Base-by-base conservation (phyloP, 2,888 invertebrate genomes). In the Trissonchulus latispiculum region DNA sequence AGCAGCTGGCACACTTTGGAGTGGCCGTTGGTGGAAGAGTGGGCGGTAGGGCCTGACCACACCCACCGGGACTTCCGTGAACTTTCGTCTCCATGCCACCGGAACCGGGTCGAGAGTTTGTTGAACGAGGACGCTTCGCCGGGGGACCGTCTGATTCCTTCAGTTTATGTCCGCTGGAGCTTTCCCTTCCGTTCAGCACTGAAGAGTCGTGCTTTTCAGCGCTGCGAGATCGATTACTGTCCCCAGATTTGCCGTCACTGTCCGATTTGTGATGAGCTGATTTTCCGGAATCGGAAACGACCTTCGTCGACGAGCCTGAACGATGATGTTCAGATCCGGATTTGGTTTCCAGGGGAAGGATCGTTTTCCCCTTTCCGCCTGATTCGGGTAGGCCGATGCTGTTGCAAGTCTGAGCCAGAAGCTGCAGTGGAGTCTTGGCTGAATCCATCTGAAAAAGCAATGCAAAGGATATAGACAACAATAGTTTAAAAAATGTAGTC, bases 341-440 rank as follows among this genome's bases (percentile, higher is more conserved):
- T n/a, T n/a, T n/a, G n/a, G n/a, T n/a, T n/a, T 68, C 69, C 3
- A 68, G 36, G 36, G 69, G 69, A n/a, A 68, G 33, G 15, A 23
- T 68, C 8, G 69, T 68, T 33, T 68, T 68, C 36, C 31, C 28
- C 36, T 68, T 68, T n/a, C 23, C 1, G 36, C 91, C 89, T 0
- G 91, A 89, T 83, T 95, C 95, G 32, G 92, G 92, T 72, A 94
- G 83, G 2, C 85, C 96, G 80, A 96, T 96, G 84, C 94, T 95
- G 83, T 93, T 95, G 87, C 95, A 96, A 31, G 96, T 95, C 86
- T 95, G 95, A 76, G 95, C 95, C 83, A 96, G 86, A 76, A 96
- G 86, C 76, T 95, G 95, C 83, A 96, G 86, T 1, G 95, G 95
- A 86, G 93, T 94, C 86, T 95, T 95, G 86, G 95, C 95, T 76